Evolutionary conservation across 1,140 invertebrate species (phyloP).

Genomic region (Heliothis subflexa): DNA sequence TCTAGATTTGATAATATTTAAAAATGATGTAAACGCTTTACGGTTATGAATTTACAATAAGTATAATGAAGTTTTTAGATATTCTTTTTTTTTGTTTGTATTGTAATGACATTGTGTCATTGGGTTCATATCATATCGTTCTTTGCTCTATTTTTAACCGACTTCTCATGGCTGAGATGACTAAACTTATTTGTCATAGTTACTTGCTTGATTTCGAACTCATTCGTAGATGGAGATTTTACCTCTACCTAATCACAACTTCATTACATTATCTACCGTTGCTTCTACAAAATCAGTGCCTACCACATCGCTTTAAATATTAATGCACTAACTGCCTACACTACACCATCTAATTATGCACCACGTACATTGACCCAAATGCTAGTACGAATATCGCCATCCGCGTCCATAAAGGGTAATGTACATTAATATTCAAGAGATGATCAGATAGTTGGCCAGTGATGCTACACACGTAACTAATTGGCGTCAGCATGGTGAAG

Average conservation of each 20-base stretch:
- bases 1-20: background rate
- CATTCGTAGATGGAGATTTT: too few relatives aligned
- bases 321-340: background rate
- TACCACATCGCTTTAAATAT: background rate
- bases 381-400: constrained; percentile 45
- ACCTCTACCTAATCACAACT: background rate
- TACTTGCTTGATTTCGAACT: too few relatives aligned
- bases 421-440: constrained; percentile 51
- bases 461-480: constrained; percentile 50
- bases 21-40: background rate
- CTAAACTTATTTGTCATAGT: too few relatives aligned
- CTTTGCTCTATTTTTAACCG: background rate
- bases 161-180: too few relatives aligned
- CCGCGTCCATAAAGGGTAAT: constrained; percentile 42
- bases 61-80: background rate
- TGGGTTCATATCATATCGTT: background rate
- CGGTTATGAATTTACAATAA: background rate
- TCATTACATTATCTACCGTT: background rate
- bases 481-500: constrained; percentile 33
- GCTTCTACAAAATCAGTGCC: background rate
- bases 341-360: constrained; percentile 33
- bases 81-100: background rate
- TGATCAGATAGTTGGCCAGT: constrained; percentile 39
- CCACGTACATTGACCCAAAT: constrained; percentile 53
- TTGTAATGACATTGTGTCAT: background rate